A percentile compares a stretch with the other conserved stretches of the same genome.
phyloP scores from a whole-genome alignment of 2,888 invertebrate species.

The Drosophila formosana region DNA sequence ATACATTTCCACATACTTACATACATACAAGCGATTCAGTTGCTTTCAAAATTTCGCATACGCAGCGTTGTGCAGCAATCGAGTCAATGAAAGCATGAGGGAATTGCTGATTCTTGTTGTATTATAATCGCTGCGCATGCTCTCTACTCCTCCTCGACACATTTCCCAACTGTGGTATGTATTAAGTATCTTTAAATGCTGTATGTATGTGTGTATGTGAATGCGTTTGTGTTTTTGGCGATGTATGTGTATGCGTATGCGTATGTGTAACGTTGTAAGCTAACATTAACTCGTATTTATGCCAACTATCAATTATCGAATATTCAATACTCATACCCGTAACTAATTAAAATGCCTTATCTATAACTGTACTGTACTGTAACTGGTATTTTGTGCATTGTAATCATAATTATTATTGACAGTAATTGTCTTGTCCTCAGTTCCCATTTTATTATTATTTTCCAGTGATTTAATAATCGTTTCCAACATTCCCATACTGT shows the following conservation, averaged over 20 bases:
- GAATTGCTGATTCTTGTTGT: slow-evolving; percentile 19
- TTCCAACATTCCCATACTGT: slow-evolving; percentile 20
- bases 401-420: slow-evolving; percentile 12
- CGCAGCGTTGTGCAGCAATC: slow-evolving; percentile 36
- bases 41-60: slow-evolving; percentile 32
- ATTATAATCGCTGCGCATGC: slow-evolving; percentile 32
- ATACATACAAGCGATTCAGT: slow-evolving; percentile 4
- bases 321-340: slow-evolving; percentile 20
- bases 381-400: slow-evolving; percentile 40
- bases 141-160: slow-evolving; percentile 3
- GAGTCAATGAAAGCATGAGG: slow-evolving; percentile 17
- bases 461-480: slow-evolving; percentile 30
- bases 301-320: slow-evolving; percentile 27
- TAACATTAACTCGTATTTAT: slow-evolving; percentile 32
- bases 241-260: slow-evolving; percentile 15
- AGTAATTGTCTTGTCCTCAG: slow-evolving; percentile 10
- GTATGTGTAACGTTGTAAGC: slow-evolving; percentile 33
- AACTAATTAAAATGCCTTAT: slow-evolving; percentile 42
- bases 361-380: slow-evolving; percentile 22
- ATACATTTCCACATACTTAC: slow-evolving; percentile 6
- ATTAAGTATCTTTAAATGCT: slow-evolving; percentile 21
- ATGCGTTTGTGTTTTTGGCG: slow-evolving; percentile 31
- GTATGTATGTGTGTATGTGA: slow-evolving; percentile 29
- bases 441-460: slow-evolving; percentile 15
- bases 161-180: slow-evolving; percentile 42